These are phyloP conservation scores for Chrysolina haemoptera DNA, from an alignment of 2,888 invertebrate genomes.

Conservation along the genomic window DNA sequence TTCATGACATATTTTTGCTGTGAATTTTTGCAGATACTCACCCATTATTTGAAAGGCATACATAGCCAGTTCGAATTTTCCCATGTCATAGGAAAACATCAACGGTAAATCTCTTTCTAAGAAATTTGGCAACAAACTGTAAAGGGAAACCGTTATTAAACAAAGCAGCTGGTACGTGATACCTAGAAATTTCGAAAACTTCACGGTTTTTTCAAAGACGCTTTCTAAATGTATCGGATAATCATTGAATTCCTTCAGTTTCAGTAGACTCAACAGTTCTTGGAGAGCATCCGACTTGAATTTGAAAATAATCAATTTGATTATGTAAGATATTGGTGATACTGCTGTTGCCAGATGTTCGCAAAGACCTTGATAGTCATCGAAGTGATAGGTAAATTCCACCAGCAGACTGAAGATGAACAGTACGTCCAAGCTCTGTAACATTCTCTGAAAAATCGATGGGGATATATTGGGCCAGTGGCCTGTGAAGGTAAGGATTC, in stretches of 20 bases:
- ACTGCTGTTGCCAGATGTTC: slow-evolving; percentile 30
- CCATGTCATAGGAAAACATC: slow-evolving; percentile 38
- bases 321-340: slow-evolving; percentile 30
- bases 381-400: slow-evolving; percentile 24
- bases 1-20: too few relatives aligned
- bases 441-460: neutral
- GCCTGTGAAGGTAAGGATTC: slow-evolving; percentile 20
- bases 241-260: slow-evolving; percentile 28
- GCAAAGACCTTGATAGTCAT: slow-evolving; percentile 24
- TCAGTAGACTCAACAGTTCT: neutral
- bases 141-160: slow-evolving; percentile 7
- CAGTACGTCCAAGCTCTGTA: neutral
- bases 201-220: slow-evolving; percentile 9
- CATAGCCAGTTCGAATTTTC: slow-evolving; percentile 29
- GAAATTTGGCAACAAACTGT: slow-evolving; percentile 29
- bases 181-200: slow-evolving; percentile 23
- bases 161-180: slow-evolving; percentile 26
- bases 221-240: slow-evolving; percentile 11
- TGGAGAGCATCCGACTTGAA: neutral
- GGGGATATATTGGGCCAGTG: slow-evolving; percentile 29
- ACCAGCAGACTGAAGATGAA: slow-evolving; percentile 16
- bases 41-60: slow-evolving; percentile 22
- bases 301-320: slow-evolving; percentile 31
- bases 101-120: slow-evolving; percentile 26
- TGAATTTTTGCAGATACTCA: neutral